Evolutionary conservation across 2,113 vertebrate species (phyloP).

Genomic region (Picathartes gymnocephalus): DNA sequence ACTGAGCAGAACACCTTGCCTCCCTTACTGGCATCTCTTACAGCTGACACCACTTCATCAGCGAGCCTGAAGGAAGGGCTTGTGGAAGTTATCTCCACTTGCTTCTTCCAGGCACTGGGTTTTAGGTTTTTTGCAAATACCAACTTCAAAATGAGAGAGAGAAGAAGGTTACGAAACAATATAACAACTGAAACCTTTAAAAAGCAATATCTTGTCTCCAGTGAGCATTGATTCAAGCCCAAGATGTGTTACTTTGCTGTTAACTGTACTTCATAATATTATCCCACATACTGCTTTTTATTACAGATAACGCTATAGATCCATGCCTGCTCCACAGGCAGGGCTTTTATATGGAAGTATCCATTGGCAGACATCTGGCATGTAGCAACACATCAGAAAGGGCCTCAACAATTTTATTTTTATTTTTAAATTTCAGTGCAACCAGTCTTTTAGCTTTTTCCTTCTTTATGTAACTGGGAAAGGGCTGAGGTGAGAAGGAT

Average conservation of each 20-base stretch:
- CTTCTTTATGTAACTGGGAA: constrained; percentile 60
- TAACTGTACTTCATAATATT: neutral
- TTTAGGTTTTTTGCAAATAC: neutral
- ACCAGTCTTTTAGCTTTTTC: neutral
- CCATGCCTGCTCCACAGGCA: neutral
- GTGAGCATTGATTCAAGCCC: neutral
- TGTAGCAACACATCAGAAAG: neutral
- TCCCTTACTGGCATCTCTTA: neutral
- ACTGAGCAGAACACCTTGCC: neutral
- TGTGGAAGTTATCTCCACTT: neutral
- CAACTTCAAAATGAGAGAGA: neutral
- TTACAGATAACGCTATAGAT: neutral
- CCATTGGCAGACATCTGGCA: neutral
- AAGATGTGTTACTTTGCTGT: neutral
- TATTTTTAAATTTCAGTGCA: neutral
- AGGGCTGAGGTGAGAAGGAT: constrained; percentile 49
- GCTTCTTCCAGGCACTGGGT: neutral
- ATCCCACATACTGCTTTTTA: neutral
- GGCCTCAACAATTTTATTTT: neutral
- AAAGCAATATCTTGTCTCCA: neutral
- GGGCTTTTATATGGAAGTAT: neutral
- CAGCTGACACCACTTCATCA: neutral
- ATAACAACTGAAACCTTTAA: neutral
- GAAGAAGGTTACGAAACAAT: neutral
- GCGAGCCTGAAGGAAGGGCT: neutral